phyloP scores from a whole-genome alignment of 2,113 vertebrate species.

The Calidris pygmaea region DNA sequence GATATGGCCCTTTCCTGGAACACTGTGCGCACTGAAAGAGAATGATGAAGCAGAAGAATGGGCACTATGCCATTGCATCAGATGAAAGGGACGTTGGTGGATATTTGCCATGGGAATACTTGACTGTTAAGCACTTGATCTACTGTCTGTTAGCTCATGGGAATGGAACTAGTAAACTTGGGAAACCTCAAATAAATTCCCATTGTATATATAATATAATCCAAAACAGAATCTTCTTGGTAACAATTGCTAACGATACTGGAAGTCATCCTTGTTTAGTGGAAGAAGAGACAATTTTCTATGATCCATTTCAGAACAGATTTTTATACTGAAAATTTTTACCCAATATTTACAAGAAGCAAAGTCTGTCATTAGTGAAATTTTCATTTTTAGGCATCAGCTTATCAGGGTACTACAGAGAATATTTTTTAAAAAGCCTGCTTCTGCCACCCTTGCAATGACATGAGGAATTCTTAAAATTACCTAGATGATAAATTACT shows the following conservation, averaged over 20 bases:
- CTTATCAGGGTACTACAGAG: background rate
- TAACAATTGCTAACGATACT: constrained; percentile 53
- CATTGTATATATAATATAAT: constrained; percentile 66
- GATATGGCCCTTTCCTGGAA: constrained; percentile 57
- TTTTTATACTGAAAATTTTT: background rate
- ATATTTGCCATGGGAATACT: constrained; percentile 72
- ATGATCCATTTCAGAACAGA: background rate
- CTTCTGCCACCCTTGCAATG: background rate
- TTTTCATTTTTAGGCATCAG: background rate
- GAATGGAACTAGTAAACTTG: constrained; percentile 69
- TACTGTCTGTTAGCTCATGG: constrained; percentile 70
- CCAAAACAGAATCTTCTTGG: constrained; percentile 37
- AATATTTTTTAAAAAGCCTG: background rate
- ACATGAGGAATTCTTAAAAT: constrained; percentile 20
- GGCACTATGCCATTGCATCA: constrained; percentile 63
- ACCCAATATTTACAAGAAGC: background rate
- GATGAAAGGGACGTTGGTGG: constrained; percentile 70
- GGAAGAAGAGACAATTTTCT: constrained; percentile 32
- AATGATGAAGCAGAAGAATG: constrained; percentile 70
- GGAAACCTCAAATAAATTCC: constrained; percentile 72
- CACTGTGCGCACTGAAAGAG: background rate
- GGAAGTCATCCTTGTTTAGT: constrained; percentile 32
- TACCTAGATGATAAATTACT: constrained; percentile 15
- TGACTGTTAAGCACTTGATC: constrained; percentile 70
- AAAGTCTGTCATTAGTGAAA: background rate